Conservation (phyloP, 2,797 vertebrate genomes). For the Megaceryle alcyon region DNA sequence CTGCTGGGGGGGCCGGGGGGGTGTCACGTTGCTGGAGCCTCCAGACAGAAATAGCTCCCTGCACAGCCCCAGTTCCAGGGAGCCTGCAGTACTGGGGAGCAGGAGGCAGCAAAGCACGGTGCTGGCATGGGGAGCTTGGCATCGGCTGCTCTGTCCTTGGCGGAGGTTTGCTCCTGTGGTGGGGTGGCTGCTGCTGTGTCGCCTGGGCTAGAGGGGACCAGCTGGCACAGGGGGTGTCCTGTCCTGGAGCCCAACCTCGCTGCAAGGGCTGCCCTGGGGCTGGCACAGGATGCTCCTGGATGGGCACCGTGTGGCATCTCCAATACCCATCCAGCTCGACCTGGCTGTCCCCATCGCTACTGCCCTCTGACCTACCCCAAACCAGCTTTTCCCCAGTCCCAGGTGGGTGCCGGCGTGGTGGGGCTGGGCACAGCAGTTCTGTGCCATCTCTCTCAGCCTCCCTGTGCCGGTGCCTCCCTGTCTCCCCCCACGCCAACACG, state of each 20-base stretch:
- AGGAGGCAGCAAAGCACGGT: background rate
- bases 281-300: background rate
- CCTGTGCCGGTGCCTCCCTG: accelerated
- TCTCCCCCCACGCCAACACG: accelerated
- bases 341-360: background rate
- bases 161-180: accelerated
- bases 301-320: accelerated
- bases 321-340: background rate
- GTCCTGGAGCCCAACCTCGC: background rate
- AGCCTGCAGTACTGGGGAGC: background rate
- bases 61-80: background rate
- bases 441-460: background rate
- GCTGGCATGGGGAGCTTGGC: background rate
- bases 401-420: accelerated
- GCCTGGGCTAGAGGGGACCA: background rate
- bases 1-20: background rate
- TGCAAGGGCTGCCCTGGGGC: accelerated
- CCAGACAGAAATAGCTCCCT: background rate
- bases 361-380: background rate
- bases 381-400: background rate
- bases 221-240: background rate
- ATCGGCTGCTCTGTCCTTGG: background rate
- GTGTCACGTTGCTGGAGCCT: background rate
- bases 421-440: background rate
- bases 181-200: background rate